Conservation (phyloP, 2,888 invertebrate genomes). For the Incurvaria masculella region DNA sequence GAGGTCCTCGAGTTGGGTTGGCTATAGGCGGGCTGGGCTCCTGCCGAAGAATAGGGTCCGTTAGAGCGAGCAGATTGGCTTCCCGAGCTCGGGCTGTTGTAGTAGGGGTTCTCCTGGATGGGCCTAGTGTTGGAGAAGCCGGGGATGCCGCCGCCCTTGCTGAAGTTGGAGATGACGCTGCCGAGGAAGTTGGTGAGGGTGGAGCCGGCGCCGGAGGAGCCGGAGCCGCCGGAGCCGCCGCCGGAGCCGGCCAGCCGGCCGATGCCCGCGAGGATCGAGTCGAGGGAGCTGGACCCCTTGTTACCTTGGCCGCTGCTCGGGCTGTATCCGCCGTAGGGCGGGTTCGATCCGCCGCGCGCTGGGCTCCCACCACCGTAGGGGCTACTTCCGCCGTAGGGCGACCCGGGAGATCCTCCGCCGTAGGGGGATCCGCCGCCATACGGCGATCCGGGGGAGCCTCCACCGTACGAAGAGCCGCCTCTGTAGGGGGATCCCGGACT, state of each 20-base stretch:
- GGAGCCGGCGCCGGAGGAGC: conserved; percentile 14
- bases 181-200: conserved; percentile 40
- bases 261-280: conserved; percentile 29
- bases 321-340: conserved; percentile 20
- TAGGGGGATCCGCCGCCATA: conserved; percentile 22
- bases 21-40: conserved; percentile 33
- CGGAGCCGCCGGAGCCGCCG: conserved; percentile 11
- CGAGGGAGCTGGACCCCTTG: conserved; percentile 21
- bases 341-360: conserved; percentile 20
- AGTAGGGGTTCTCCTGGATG: conserved; percentile 44
- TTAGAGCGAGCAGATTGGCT: conserved; percentile 25
- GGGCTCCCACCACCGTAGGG: conserved; percentile 17
- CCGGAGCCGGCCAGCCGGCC: conserved; percentile 30
- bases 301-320: conserved; percentile 18
- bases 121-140: conserved; percentile 43
- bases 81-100: conserved; percentile 25
- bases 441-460: conserved; percentile 18
- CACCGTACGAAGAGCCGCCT: conserved; percentile 16
- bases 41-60: conserved; percentile 39
- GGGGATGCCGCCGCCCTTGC: conserved; percentile 31
- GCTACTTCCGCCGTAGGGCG: conserved; percentile 13
- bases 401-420: conserved; percentile 21
- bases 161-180: conserved; percentile 35
- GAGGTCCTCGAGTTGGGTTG: conserved; percentile 28
- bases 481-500: conserved; percentile 17